A percentile compares a stretch with the other conserved stretches of the same genome.
Evolutionary conservation across 2,888 invertebrate genomes (phyloP).

Genomic region (Lochmaea capreae): DNA sequence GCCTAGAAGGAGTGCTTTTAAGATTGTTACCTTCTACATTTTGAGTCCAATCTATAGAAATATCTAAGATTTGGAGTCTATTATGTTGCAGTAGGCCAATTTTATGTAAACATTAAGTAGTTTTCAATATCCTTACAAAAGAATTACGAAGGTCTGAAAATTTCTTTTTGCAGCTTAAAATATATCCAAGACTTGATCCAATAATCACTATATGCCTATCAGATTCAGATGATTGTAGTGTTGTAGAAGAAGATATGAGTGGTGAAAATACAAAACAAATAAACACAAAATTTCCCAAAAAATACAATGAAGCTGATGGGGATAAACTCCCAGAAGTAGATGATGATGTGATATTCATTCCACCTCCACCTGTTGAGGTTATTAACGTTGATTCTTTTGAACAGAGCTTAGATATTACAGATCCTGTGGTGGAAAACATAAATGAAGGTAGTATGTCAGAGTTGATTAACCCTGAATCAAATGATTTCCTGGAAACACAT

Average conservation of each 20-base stretch:
- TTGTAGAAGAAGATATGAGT: constrained; percentile 27
- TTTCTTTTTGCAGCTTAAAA: too few relatives aligned
- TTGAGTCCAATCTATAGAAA: too few relatives aligned
- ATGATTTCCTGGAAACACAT: constrained; percentile 56
- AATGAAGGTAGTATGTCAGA: constrained; percentile 49
- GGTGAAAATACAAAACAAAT: constrained; percentile 15
- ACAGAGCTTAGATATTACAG: background rate
- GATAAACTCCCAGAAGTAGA: constrained; percentile 40
- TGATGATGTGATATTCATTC: constrained; percentile 56
- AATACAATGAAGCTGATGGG: constrained; percentile 41
- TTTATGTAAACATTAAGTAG: too few relatives aligned
- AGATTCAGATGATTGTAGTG: constrained; percentile 30
- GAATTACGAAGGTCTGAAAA: too few relatives aligned
- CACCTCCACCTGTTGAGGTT: constrained; percentile 54
- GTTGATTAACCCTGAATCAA: constrained; percentile 47
- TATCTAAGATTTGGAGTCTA: too few relatives aligned
- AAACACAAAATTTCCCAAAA: constrained; percentile 37
- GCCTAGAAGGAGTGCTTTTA: too few relatives aligned
- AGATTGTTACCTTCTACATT: too few relatives aligned
- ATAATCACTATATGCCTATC: constrained; percentile 8
- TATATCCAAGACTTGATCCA: too few relatives aligned
- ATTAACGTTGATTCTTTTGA: constrained; percentile 55
- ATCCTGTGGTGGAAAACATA: constrained; percentile 33
- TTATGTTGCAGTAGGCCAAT: too few relatives aligned
- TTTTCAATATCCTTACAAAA: too few relatives aligned